A percentile compares a stretch with the other conserved stretches of the same genome.
phyloP scores from a whole-genome alignment of 2,797 vertebrate species.

The Clarias platycephalus region DNA sequence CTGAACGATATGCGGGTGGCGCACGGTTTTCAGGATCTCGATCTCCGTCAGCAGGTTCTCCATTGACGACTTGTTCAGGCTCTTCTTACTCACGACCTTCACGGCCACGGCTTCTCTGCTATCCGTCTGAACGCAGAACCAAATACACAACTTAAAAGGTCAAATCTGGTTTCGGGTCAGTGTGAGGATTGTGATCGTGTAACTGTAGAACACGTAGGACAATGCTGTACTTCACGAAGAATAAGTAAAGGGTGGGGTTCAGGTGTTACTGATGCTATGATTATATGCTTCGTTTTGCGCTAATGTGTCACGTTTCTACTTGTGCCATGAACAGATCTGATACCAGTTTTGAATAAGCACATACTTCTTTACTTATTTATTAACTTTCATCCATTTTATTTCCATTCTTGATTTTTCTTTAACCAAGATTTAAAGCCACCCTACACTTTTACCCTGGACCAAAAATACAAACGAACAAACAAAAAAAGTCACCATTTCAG shows the following conservation, averaged over 20 bases:
- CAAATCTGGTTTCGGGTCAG: neutral
- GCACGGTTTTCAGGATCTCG: constrained; percentile 90
- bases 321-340: neutral
- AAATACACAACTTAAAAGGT: neutral
- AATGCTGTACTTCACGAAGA: neutral
- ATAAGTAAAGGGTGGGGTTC: neutral
- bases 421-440: neutral
- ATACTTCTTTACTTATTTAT: neutral
- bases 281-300: neutral
- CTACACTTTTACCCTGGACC: no score
- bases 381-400: neutral
- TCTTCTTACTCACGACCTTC: constrained; percentile 93
- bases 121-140: constrained; percentile 74
- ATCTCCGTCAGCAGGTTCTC: constrained; percentile 96
- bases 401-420: neutral
- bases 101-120: constrained; percentile 90
- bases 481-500: no score
- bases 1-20: constrained; percentile 91
- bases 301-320: neutral
- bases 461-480: no score
- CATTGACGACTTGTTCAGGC: constrained; percentile 86
- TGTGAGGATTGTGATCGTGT: neutral
- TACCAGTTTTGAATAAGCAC: neutral
- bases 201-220: neutral
- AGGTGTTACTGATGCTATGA: no score